Evolutionary conservation across 2,113 vertebrate genomes (phyloP).

Genomic region (Nycticorax nycticorax): DNA sequence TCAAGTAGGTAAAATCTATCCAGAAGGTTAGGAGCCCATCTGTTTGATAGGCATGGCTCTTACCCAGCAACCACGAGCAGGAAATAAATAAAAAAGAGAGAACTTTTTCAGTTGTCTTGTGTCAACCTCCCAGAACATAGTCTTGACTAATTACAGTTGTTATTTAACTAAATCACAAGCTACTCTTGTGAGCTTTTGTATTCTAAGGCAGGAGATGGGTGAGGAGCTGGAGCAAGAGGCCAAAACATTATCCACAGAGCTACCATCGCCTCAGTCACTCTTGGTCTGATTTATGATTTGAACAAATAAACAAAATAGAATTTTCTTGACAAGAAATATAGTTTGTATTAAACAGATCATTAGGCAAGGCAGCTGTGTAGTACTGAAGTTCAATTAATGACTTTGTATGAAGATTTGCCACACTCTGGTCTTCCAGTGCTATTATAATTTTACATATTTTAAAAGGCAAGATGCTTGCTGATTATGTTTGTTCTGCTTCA

Average conservation of each 20-base stretch:
- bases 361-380: conserved; percentile 8
- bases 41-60: conserved; percentile 38
- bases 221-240: conserved; percentile 36
- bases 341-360: conserved; percentile 46
- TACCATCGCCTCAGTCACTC: not conserved
- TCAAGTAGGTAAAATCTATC: conserved; percentile 38
- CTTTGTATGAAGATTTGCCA: conserved; percentile 28
- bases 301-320: conserved; percentile 26
- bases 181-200: conserved; percentile 14
- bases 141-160: conserved; percentile 45
- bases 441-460: conserved; percentile 30
- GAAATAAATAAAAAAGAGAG: conserved; percentile 26
- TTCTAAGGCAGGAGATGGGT: conserved; percentile 22
- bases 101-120: not conserved
- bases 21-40: conserved; percentile 18
- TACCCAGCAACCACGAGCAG: not conserved
- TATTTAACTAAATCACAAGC: conserved; percentile 14
- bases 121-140: not conserved
- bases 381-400: conserved; percentile 27
- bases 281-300: conserved; percentile 50
- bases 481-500: conserved; percentile 30
- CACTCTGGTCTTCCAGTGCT: not conserved
- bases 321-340: conserved; percentile 11
- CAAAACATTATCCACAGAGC: not conserved
- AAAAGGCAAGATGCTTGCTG: conserved; percentile 20